These are phyloP conservation scores for Potorous gilbertii DNA, from an alignment of 2,797 vertebrate genomes.

Conservation along the genomic window DNA sequence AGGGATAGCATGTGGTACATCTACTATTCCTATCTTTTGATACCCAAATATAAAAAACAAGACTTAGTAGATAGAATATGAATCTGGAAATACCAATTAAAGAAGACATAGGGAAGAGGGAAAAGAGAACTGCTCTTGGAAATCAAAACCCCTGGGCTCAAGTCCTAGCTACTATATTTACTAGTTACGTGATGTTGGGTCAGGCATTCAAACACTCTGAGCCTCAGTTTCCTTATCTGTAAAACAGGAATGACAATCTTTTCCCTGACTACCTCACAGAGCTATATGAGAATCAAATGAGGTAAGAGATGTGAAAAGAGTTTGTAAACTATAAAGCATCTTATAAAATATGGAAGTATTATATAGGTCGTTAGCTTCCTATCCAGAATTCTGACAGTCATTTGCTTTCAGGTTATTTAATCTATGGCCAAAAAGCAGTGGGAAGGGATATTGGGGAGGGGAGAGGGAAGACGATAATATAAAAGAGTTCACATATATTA, in stretches of 20 bases:
- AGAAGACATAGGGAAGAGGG: neutral
- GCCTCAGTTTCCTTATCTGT: neutral
- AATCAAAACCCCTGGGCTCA: neutral
- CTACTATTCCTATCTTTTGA: neutral
- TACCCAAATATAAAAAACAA: neutral
- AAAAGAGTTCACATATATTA: neutral
- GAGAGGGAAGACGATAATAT: neutral
- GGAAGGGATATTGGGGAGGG: neutral
- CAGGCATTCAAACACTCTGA: neutral
- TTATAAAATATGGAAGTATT: neutral
- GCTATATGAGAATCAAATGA: neutral
- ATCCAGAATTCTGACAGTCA: neutral
- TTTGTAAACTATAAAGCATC: neutral
- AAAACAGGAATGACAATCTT: neutral
- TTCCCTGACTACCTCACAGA: neutral
- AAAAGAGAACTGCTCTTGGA: neutral
- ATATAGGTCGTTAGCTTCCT: neutral
- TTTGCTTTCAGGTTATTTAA: neutral
- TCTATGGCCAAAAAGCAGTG: neutral
- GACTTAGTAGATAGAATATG: neutral
- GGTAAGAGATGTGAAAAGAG: neutral
- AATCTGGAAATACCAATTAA: neutral
- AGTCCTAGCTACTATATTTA: neutral
- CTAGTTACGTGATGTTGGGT: neutral
- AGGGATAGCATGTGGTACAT: neutral